phyloP scores from a whole-genome alignment of 1,140 invertebrate species.

The Drosophila carrolli region DNA sequence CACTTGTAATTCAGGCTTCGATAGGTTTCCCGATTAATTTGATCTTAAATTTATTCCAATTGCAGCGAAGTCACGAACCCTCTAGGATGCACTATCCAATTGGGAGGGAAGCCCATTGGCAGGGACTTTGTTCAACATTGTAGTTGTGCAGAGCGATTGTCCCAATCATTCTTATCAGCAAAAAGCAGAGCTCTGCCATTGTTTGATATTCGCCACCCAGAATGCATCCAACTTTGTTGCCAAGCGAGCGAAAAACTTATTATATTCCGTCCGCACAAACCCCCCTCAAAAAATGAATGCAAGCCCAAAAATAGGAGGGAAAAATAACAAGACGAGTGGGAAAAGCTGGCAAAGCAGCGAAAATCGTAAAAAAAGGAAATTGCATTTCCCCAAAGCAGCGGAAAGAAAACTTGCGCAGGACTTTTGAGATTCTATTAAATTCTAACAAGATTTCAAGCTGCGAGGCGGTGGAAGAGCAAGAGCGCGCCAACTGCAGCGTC shows the following conservation, averaged over 20 bases:
- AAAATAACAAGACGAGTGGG: slow-evolving; percentile 22
- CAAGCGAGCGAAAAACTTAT: slow-evolving; percentile 64
- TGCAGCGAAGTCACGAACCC: slow-evolving; percentile 51
- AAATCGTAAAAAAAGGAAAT: slow-evolving; percentile 80
- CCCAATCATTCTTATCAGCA: slow-evolving; percentile 79
- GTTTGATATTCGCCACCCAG: slow-evolving; percentile 49
- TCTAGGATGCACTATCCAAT: slow-evolving; percentile 32
- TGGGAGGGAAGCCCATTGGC: slow-evolving; percentile 25
- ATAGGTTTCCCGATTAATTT: neutral
- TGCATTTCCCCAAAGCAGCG: slow-evolving; percentile 76
- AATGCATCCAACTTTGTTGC: slow-evolving; percentile 73
- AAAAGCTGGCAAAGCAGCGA: slow-evolving; percentile 35
- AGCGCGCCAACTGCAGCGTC: slow-evolving; percentile 49
- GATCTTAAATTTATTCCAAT: slow-evolving; percentile 8
- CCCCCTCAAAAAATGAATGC: slow-evolving; percentile 63
- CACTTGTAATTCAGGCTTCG: neutral
- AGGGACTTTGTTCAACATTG: slow-evolving; percentile 31
- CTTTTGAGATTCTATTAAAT: slow-evolving; percentile 82
- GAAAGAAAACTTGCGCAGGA: slow-evolving; percentile 77
- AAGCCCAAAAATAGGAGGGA: slow-evolving; percentile 51
- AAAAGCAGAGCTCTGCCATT: slow-evolving; percentile 44
- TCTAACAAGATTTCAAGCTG: slow-evolving; percentile 82
- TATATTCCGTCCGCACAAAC: slow-evolving; percentile 47
- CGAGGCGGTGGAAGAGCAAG: slow-evolving; percentile 12
- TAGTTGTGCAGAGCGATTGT: slow-evolving; percentile 55